Evolutionary conservation across 2,888 invertebrate genomes (phyloP).

Genomic region (Drosophila formosana): DNA sequence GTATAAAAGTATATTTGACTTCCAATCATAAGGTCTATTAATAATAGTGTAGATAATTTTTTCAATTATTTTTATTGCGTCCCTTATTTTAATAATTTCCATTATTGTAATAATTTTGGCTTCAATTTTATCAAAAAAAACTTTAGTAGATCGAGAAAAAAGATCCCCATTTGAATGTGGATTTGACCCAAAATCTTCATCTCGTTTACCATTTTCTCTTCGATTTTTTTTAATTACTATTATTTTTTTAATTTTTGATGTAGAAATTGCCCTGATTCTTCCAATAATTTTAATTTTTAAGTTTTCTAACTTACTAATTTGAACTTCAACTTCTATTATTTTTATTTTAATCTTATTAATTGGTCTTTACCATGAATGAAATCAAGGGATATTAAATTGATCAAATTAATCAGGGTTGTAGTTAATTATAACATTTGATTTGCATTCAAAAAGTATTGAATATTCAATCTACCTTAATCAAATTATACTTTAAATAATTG

Average conservation of each 20-base stretch:
- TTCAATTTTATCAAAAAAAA: too few relatives aligned
- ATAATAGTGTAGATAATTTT: too few relatives aligned
- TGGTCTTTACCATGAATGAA: constrained; percentile 87
- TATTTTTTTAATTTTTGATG: constrained; percentile 90
- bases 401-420: constrained; percentile 74
- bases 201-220: too few relatives aligned
- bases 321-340: constrained; percentile 79
- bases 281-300: constrained; percentile 86
- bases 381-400: constrained; percentile 88
- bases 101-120: too few relatives aligned
- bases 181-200: too few relatives aligned
- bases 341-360: constrained; percentile 87
- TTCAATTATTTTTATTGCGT: too few relatives aligned
- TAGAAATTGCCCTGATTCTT: constrained; percentile 89
- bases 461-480: constrained; percentile 79
- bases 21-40: too few relatives aligned
- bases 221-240: constrained; percentile 89
- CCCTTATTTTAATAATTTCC: too few relatives aligned
- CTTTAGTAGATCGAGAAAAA: too few relatives aligned
- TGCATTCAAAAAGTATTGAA: constrained; percentile 84
- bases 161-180: too few relatives aligned
- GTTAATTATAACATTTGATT: constrained; percentile 77
- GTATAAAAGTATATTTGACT: too few relatives aligned
- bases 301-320: constrained; percentile 76
- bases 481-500: too few relatives aligned